Conservation (phyloP, 2,797 vertebrate genomes). For the Serranus cabrilla region DNA sequence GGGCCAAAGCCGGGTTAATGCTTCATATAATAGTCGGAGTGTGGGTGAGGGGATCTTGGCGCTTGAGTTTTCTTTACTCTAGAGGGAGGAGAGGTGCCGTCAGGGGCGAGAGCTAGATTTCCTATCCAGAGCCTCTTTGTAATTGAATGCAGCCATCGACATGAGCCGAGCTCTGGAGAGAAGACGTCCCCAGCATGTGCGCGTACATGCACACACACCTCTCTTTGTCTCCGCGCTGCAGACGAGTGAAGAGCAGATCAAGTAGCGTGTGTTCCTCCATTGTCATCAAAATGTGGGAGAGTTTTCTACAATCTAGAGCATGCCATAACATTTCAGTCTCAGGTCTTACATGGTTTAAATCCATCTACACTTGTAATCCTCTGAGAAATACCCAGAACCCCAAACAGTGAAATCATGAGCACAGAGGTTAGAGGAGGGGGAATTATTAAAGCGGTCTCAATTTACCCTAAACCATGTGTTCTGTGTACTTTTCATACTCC, state of each 20-base stretch:
- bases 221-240: constrained; percentile 32
- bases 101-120: constrained; percentile 62
- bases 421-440: constrained; percentile 47
- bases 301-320: constrained; percentile 41
- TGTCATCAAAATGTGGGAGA: constrained; percentile 45
- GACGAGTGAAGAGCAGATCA: constrained; percentile 29
- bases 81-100: constrained; percentile 61
- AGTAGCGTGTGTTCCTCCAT: constrained; percentile 41
- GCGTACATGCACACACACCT: constrained; percentile 10
- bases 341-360: constrained; percentile 64
- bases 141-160: constrained; percentile 76
- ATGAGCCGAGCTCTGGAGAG: constrained; percentile 49
- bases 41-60: constrained; percentile 70
- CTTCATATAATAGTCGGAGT: constrained; percentile 64
- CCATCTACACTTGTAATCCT: constrained; percentile 67
- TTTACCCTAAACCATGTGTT: constrained; percentile 73
- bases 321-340: constrained; percentile 65
- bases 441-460: constrained; percentile 64
- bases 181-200: constrained; percentile 51
- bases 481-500: constrained; percentile 56
- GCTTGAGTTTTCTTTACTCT: constrained; percentile 60
- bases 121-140: constrained; percentile 65
- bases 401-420: constrained; percentile 72
- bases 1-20: constrained; percentile 66
- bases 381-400: constrained; percentile 63